phyloP scores from a whole-genome alignment of 2,888 invertebrate species.

The Nemoura dubitans region DNA sequence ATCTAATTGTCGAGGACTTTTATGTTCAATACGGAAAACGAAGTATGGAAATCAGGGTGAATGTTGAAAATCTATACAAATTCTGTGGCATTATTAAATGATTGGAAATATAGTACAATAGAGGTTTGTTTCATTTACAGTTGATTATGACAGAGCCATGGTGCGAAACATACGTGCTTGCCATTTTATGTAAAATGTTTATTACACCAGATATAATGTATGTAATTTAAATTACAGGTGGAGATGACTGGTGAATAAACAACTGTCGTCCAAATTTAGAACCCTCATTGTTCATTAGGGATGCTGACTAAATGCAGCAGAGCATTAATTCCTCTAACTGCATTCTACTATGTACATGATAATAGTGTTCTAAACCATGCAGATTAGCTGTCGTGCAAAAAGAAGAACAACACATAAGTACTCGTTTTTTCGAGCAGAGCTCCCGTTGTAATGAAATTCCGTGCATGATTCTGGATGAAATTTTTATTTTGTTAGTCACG shows the following conservation, averaged over 20 bases:
- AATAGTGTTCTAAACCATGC: neutral
- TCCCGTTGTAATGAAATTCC: neutral
- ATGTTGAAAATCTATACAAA: too few species aligned
- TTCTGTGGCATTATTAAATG: too few species aligned
- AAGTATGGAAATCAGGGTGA: too few species aligned
- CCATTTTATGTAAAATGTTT: neutral
- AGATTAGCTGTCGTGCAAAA: neutral
- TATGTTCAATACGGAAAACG: too few species aligned
- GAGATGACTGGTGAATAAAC: too few species aligned
- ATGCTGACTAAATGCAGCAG: neutral
- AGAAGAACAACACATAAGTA: neutral
- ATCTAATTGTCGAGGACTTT: too few species aligned
- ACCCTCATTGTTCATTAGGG: neutral
- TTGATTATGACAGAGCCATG: too few species aligned
- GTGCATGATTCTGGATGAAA: neutral
- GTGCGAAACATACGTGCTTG: too few species aligned
- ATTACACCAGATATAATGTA: neutral
- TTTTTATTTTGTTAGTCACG: neutral
- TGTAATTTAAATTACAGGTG: neutral
- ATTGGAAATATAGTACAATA: too few species aligned
- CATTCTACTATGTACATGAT: neutral
- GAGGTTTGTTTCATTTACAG: too few species aligned
- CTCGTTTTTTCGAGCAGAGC: neutral
- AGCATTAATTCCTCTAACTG: neutral
- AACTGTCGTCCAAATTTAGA: neutral